Conservation (phyloP, 2,797 vertebrate species). For the Oreonectes daqikongensis region DNA sequence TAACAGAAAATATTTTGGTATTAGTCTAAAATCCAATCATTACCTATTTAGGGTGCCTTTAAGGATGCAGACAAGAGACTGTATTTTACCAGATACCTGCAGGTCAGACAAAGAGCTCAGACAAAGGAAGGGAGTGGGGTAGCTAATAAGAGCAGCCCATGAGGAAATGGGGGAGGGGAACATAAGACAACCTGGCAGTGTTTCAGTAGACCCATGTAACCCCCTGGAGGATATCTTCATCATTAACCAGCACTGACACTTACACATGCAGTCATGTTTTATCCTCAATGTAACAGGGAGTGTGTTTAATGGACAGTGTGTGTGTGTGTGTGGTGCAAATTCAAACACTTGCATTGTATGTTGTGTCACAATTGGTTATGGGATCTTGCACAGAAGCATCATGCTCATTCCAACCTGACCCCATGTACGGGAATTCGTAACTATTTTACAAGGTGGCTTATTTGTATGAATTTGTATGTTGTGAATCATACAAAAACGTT, state of each 20-base stretch:
- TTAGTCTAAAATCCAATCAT: neutral
- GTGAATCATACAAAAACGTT: no score
- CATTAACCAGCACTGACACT: conserved; percentile 2
- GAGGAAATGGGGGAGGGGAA: conserved; percentile 46
- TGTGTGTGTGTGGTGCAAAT: neutral
- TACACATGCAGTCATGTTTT: conserved; percentile 5
- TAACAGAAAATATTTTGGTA: conserved; percentile 23
- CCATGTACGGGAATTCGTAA: no score
- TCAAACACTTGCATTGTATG: neutral
- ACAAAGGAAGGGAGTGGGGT: conserved; percentile 32
- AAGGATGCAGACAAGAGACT: neutral
- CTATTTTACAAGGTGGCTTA: no score
- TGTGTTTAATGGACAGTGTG: neutral
- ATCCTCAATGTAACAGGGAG: neutral
- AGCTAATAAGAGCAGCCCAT: conserved; percentile 31
- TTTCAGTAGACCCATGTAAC: neutral
- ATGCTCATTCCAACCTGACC: no score
- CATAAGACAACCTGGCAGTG: conserved; percentile 27
- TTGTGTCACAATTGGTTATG: neutral
- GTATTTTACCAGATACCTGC: conserved; percentile 34
- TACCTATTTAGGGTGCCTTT: neutral
- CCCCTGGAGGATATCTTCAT: conserved; percentile 15
- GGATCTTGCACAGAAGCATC: neutral
- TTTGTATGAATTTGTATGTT: no score
- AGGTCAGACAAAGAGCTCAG: conserved; percentile 47